Evolutionary conservation across 1,140 invertebrate species (phyloP).

Genomic region (Drosophila insularis): DNA sequence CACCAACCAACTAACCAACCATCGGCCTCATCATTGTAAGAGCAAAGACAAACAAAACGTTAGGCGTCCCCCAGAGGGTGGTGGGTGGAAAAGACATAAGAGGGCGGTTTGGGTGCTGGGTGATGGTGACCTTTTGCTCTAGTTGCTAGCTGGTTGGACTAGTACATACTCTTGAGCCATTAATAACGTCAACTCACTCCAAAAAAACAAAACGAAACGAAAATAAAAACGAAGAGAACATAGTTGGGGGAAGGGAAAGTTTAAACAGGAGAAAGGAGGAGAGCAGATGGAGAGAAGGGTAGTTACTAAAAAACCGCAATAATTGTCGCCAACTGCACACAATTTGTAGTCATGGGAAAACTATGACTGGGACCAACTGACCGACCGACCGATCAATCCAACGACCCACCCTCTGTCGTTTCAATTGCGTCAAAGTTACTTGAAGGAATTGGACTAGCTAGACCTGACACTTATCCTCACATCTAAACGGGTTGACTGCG

Average conservation of each 20-base stretch:
- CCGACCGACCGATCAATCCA: no score
- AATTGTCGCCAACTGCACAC: conserved; percentile 39
- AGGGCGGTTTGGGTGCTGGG: neutral
- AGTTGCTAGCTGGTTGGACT: conserved; percentile 30
- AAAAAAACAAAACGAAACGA: neutral
- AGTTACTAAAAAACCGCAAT: conserved; percentile 8
- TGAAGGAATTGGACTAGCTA: conserved; percentile 1
- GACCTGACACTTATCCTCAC: neutral
- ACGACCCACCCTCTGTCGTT: no score
- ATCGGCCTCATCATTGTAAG: conserved; percentile 5
- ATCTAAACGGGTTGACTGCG: conserved; percentile 31
- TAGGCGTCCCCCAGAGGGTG: neutral
- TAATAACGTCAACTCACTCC: conserved; percentile 50
- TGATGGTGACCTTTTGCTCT: conserved; percentile 58
- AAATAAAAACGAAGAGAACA: neutral
- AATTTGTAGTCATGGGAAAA: conserved; percentile 39
- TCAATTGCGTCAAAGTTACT: conserved; percentile 1
- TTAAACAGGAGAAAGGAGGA: neutral
- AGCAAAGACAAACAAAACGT: conserved; percentile 26
- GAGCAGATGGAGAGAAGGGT: neutral
- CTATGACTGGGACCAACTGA: conserved; percentile 3
- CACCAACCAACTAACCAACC: neutral
- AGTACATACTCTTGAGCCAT: conserved; percentile 47
- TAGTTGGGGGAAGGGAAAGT: no score
- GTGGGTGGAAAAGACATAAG: no score